Base-by-base conservation (phyloP, 2,888 invertebrate species). In the Prosapia bicincta region DNA sequence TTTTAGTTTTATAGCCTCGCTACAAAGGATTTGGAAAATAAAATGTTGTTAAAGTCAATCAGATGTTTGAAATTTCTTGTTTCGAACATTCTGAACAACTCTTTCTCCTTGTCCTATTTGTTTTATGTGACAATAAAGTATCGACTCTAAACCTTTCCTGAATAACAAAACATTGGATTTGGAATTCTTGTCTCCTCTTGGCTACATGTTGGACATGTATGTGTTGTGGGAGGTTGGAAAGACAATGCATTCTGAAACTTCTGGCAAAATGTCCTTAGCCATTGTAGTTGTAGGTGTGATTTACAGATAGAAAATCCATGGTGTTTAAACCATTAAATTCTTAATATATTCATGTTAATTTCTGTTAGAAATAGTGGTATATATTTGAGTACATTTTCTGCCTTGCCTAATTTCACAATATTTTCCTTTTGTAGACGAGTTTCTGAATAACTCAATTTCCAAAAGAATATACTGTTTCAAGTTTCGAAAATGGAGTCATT, bases 31-130 rank as follows among this genome's bases (percentile, higher is more conserved):
- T 9, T 54, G 20, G 20, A 20, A 54, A 54, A 54, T 1, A n/a
- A 20, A 54, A 20, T 54, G 54, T 54, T 54, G 20, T 54, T 54
- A 20, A 54, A 54, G 54, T 54, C 54, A 10, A 54, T 54, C 54
- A 54, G 13, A 9, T 13, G 54, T 54, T 54, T 20, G 20, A 1
- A 54, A 20, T 54, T 38, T 9, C 54, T 71, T 71, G 66, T 72
- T 72, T 66, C 66, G n/a, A n/a, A n/a, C n/a, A 66, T 30, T 32
- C 25, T 3, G 25, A 66, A 66, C 72, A 72, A 67, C 72, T 25
- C 26, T 32, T 72, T 25, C 20, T 43, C 65, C 28, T 15, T 10
- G 15, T 38, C 43, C 6, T 0, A 9, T n/a, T 72, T 38, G 54
- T 54, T 54, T 54, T 54, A 54, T 54, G 54, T 54, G 54, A 54